Evolutionary conservation across 2,888 invertebrate species (phyloP), one percentile per base, ranked within the genome.

Genomic region (Lypha dubia): DNA sequence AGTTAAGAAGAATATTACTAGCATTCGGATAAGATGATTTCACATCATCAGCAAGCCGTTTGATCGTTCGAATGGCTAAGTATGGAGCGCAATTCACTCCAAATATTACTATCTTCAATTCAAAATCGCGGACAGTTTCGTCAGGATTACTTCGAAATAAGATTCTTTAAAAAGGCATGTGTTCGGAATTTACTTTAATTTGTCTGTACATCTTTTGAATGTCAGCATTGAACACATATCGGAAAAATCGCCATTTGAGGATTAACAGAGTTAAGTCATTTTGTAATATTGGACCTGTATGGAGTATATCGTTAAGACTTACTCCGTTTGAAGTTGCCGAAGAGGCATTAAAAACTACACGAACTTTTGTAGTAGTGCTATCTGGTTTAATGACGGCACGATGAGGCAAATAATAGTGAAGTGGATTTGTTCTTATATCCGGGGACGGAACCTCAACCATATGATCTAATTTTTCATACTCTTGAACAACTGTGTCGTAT

Each of bases 401-500:
- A n/a, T 56, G 56, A 35, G n/a, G n/a, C n/a, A n/a, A n/a, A n/a
- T n/a, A n/a, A n/a, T n/a, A n/a, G n/a, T n/a, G n/a, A n/a, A n/a
- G n/a, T n/a, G n/a, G n/a, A n/a, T n/a, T n/a, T n/a, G n/a, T n/a
- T n/a, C n/a, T n/a, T n/a, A n/a, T n/a, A n/a, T 35, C 35, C 7
- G n/a, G 44, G n/a, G 28, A 46, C 24, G 15, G 24, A 8, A 38
- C 22, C n/a, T 8, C 11, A 41, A 24, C 11, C 46, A 65, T 49
- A 0, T 46, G 63, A 35, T 35, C 35, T 35, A 35, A 35, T 35
- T 35, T 6, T 35, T 35, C 35, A 35, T 44, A 44, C 13, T 79
- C 74, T 6, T 44, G 1, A 17, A 83, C 32, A 0, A 73, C 67
- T 15, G 32, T n/a, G 6, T 77, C 73, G 49, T 83, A 83, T 60